A percentile compares a stretch with the other conserved stretches of the same genome.
phyloP scores from a whole-genome alignment of 1,140 invertebrate genomes.

The Drosophila lacertosa region DNA sequence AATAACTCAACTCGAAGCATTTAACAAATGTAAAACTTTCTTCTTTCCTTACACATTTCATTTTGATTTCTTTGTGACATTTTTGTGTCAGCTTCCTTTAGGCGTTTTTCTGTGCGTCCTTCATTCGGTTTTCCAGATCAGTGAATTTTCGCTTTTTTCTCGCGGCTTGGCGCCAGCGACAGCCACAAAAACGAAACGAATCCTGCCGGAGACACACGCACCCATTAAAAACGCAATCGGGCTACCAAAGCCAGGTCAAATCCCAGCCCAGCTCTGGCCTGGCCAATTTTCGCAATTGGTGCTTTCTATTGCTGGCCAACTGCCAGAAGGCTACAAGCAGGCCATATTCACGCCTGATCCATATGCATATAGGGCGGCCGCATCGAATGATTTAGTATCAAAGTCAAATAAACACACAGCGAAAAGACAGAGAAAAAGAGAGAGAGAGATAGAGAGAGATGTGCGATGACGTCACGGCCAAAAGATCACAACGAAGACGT shows the following conservation, averaged over 20 bases:
- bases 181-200: constrained; percentile 19
- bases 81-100: background rate
- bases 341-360: constrained; percentile 22
- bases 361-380: constrained; percentile 18
- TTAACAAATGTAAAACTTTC: no score
- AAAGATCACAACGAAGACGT: constrained; percentile 51
- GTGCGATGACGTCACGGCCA: constrained; percentile 44
- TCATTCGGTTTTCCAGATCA: constrained; percentile 59
- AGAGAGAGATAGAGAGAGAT: background rate
- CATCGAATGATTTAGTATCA: constrained; percentile 38
- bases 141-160: constrained; percentile 44
- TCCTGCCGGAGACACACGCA: constrained; percentile 9
- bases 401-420: constrained; percentile 40
- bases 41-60: background rate
- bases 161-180: constrained; percentile 35
- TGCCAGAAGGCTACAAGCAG: constrained; percentile 37
- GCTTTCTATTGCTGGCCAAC: constrained; percentile 35
- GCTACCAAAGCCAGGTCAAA: constrained; percentile 15
- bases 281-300: constrained; percentile 54
- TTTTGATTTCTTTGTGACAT: background rate
- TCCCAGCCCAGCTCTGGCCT: background rate
- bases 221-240: constrained; percentile 33
- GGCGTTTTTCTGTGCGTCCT: constrained; percentile 17
- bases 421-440: constrained; percentile 9
- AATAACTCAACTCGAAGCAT: no score